Percentiles rank a stretch among this genome's conserved stretches.
Conservation (phyloP, 2,888 invertebrate species). For the Bombylius major region DNA sequence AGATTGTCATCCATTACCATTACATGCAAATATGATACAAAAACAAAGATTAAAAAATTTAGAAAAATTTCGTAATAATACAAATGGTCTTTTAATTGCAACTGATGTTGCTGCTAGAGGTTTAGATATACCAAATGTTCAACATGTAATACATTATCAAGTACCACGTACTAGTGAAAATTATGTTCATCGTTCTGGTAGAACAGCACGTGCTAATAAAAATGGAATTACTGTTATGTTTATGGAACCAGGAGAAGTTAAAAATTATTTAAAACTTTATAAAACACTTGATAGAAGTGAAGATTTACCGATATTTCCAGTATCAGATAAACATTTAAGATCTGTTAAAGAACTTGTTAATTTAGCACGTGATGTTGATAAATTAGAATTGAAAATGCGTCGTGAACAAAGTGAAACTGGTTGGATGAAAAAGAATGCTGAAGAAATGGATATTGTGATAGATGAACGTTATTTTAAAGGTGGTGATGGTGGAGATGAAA, state of each 20-base stretch:
- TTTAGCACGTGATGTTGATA: slow-evolving; percentile 69
- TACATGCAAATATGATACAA: slow-evolving; percentile 89
- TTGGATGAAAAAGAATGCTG: slow-evolving; percentile 77
- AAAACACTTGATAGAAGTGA: slow-evolving; percentile 73
- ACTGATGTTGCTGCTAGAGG: slow-evolving; percentile 98
- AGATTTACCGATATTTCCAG: slow-evolving; percentile 76
- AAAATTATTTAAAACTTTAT: slow-evolving; percentile 66
- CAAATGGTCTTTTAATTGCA: slow-evolving; percentile 67
- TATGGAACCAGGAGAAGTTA: slow-evolving; percentile 78
- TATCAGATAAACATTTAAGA: slow-evolving; percentile 47
- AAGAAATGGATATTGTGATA: slow-evolving; percentile 83
- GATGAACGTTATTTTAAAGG: slow-evolving; percentile 36
- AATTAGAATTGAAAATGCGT: slow-evolving; percentile 51
- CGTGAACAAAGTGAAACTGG: slow-evolving; percentile 55
- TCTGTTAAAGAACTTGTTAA: slow-evolving; percentile 58
- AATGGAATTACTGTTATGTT: slow-evolving; percentile 86
- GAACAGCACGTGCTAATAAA: slow-evolving; percentile 82
- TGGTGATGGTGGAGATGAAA: slow-evolving; percentile 46
- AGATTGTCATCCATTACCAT: slow-evolving; percentile 58
- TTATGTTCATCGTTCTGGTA: slow-evolving; percentile 92
- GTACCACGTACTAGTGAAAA: slow-evolving; percentile 88
- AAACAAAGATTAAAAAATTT: slow-evolving; percentile 85
- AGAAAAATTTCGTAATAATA: slow-evolving; percentile 67
- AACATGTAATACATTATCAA: slow-evolving; percentile 95
- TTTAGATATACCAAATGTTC: slow-evolving; percentile 83